Conservation (phyloP, 2,797 vertebrate genomes). For the Lepilemur ruficaudatus region DNA sequence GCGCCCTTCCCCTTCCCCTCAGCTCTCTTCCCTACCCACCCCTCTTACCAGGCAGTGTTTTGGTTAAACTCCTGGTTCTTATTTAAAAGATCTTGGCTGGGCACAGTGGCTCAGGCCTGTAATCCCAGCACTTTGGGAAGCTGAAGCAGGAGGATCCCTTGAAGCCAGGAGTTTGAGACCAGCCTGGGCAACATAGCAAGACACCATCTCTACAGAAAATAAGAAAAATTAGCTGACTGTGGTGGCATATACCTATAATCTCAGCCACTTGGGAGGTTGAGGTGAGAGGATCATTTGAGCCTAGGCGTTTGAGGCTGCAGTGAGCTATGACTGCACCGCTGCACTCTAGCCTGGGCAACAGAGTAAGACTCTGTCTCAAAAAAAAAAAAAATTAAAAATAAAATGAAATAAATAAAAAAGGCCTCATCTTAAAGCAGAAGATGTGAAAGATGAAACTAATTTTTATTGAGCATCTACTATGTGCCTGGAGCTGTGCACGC, state of each 20-base stretch:
- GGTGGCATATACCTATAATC: not conserved
- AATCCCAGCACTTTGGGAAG: not conserved
- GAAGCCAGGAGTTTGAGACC: not conserved
- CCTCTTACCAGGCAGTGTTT: slow-evolving; percentile 9
- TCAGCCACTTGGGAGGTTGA: not conserved
- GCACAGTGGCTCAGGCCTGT: not conserved
- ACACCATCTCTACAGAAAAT: not conserved
- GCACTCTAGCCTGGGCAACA: not conserved
- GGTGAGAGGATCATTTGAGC: not conserved
- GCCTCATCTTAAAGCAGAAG: slow-evolving; percentile 17
- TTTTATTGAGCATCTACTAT: slow-evolving; percentile 32
- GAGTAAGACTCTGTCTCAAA: not conserved
- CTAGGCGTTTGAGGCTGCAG: not conserved
- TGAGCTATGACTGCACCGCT: not conserved
- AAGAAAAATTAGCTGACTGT: not conserved
- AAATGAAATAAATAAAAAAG: not conserved
- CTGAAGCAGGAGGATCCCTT: not conserved
- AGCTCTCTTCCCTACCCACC: not conserved
- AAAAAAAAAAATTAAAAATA: not conserved
- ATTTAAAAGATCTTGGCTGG: not conserved
- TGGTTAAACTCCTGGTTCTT: not conserved
- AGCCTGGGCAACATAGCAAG: not conserved
- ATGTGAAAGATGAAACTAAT: not conserved
- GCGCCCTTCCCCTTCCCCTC: not conserved
- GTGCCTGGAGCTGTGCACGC: not conserved